Percentiles rank a stretch among this genome's conserved stretches.
Evolutionary conservation across 2,113 vertebrate genomes (phyloP).

Genomic region (Amphiprion percula): DNA sequence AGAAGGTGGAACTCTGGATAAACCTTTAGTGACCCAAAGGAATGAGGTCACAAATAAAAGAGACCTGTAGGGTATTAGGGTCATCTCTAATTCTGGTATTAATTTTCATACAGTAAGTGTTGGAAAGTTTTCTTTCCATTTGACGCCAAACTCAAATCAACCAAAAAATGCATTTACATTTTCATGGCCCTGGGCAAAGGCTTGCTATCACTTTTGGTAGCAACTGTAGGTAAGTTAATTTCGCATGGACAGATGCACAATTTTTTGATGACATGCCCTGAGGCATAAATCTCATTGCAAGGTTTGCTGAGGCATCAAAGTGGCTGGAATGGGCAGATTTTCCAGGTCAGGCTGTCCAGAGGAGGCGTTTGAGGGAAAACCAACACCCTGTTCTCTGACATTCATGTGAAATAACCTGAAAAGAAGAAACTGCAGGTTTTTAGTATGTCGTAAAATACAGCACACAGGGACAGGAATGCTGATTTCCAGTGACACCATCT

Average conservation of each 20-base stretch:
- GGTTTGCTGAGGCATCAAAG: slow-evolving; percentile 57
- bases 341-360: slow-evolving; percentile 56
- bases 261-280: slow-evolving; percentile 50
- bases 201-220: slow-evolving; percentile 29
- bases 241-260: slow-evolving; percentile 46
- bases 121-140: background rate
- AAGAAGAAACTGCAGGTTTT: background rate
- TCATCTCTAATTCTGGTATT: background rate
- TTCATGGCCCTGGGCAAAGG: slow-evolving; percentile 18
- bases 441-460: background rate
- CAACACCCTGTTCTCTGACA: slow-evolving; percentile 18
- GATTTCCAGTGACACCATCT: background rate
- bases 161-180: slow-evolving; percentile 23
- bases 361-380: slow-evolving; percentile 9
- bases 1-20: too few relatives aligned
- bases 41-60: too few relatives aligned
- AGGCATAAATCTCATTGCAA: slow-evolving; percentile 39
- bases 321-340: slow-evolving; percentile 52
- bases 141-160: background rate
- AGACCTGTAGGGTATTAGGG: too few relatives aligned
- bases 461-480: background rate
- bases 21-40: too few relatives aligned
- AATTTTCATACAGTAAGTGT: background rate
- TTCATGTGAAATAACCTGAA: slow-evolving; percentile 38
- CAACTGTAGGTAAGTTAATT: slow-evolving; percentile 40